These are phyloP conservation scores for Cryptocheilus praepositus DNA, from an alignment of 2,888 invertebrate genomes.

Conservation along the genomic window DNA sequence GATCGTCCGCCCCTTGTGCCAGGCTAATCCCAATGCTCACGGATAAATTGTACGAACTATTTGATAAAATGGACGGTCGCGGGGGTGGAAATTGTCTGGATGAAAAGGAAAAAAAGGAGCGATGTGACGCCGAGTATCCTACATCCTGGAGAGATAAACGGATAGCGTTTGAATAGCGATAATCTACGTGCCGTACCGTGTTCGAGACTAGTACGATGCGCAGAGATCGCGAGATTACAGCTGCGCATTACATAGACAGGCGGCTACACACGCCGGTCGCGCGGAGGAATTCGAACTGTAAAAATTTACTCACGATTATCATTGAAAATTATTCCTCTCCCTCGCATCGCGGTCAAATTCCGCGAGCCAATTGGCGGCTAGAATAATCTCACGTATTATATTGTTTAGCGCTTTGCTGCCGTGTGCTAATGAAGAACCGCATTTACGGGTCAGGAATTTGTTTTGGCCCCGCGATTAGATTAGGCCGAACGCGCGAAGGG, in stretches of 20 bases:
- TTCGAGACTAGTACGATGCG: neutral
- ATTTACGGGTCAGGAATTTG: neutral
- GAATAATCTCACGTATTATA: neutral
- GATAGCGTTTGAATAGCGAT: no score
- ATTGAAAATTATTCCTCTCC: constrained; percentile 11
- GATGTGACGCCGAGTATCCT: neutral
- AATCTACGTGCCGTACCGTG: neutral
- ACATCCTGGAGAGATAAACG: neutral
- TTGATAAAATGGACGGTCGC: constrained; percentile 57
- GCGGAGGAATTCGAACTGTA: no score
- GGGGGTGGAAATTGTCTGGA: constrained; percentile 34
- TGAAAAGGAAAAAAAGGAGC: constrained; percentile 22
- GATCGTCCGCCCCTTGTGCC: constrained; percentile 64
- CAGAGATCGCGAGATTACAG: constrained; percentile 1
- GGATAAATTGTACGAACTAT: constrained; percentile 71
- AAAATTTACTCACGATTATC: no score
- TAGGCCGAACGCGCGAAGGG: neutral
- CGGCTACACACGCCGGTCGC: no score
- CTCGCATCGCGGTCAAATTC: constrained; percentile 7
- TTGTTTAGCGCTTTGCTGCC: neutral
- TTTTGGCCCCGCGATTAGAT: neutral
- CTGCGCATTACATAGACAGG: neutral
- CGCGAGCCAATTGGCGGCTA: neutral
- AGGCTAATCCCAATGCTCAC: constrained; percentile 65
- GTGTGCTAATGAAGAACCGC: no score